Conservation (phyloP, 2,113 vertebrate genomes). For the Syrmaticus mikado region DNA sequence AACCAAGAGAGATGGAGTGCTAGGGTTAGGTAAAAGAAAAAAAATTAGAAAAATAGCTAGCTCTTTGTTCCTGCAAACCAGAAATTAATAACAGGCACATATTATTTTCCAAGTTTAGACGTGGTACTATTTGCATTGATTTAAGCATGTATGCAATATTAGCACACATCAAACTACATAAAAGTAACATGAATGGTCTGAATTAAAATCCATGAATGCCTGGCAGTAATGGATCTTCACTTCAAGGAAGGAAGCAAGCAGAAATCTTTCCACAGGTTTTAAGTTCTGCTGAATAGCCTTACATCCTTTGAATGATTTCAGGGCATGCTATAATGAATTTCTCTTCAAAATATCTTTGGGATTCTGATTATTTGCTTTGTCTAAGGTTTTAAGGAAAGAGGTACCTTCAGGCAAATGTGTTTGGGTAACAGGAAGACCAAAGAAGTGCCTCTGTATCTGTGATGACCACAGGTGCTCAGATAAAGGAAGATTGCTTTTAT, state of each 20-base stretch:
- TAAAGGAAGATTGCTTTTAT: not conserved
- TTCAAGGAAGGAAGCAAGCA: constrained; percentile 11
- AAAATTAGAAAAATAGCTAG: not conserved
- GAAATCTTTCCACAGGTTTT: constrained; percentile 18
- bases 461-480: not conserved
- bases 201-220: constrained; percentile 55
- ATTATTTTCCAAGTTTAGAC: constrained; percentile 19
- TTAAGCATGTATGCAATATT: constrained; percentile 60
- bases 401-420: not conserved
- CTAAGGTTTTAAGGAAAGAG: not conserved
- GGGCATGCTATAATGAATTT: not conserved
- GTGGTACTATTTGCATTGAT: constrained; percentile 10
- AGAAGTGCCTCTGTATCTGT: not conserved
- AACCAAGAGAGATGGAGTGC: not conserved
- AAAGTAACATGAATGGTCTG: constrained; percentile 57
- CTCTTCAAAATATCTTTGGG: not conserved
- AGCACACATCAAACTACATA: constrained; percentile 61
- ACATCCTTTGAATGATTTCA: not conserved
- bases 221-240: constrained; percentile 30
- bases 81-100: constrained; percentile 41
- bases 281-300: not conserved
- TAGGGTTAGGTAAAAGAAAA: not conserved
- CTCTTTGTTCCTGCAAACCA: constrained; percentile 17
- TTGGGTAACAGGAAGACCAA: not conserved
- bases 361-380: not conserved